Conservation (phyloP, 2,113 vertebrate genomes). For the Gobius niger region DNA sequence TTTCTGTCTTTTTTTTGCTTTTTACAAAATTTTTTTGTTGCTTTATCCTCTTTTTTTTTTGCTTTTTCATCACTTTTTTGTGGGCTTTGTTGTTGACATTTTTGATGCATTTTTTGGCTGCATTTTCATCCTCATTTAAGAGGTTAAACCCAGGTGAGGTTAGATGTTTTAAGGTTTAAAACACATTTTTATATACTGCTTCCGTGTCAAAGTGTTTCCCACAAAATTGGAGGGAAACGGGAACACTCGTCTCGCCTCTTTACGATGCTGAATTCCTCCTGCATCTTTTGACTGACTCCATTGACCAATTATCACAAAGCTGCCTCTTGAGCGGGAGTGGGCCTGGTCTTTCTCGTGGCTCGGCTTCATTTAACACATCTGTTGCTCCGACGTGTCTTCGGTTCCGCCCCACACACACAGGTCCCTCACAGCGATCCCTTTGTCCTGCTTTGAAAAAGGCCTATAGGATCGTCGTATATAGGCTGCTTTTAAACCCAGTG, state of each 20-base stretch:
- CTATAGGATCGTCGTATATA: slow-evolving; percentile 77
- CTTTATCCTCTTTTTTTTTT: no score
- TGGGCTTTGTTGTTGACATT: no score
- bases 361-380: slow-evolving; percentile 81
- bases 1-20: no score
- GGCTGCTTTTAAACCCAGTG: slow-evolving; percentile 84
- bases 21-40: no score
- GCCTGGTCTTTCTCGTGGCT: slow-evolving; percentile 44
- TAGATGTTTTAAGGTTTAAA: no score
- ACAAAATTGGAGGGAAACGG: slow-evolving; percentile 36
- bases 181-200: neutral
- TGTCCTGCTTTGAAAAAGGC: slow-evolving; percentile 72
- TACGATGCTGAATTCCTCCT: slow-evolving; percentile 42
- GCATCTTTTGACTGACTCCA: slow-evolving; percentile 50
- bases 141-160: no score
- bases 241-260: slow-evolving; percentile 27
- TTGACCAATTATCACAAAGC: slow-evolving; percentile 73
- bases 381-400: slow-evolving; percentile 72
- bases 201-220: slow-evolving; percentile 24
- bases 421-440: slow-evolving; percentile 73
- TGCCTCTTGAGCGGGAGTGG: slow-evolving; percentile 50
- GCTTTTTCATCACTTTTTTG: no score
- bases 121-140: no score
- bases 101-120: no score
- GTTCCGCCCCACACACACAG: slow-evolving; percentile 71